Conservation (phyloP, 2,797 vertebrate genomes). For the Semaprochilodus insignis region DNA sequence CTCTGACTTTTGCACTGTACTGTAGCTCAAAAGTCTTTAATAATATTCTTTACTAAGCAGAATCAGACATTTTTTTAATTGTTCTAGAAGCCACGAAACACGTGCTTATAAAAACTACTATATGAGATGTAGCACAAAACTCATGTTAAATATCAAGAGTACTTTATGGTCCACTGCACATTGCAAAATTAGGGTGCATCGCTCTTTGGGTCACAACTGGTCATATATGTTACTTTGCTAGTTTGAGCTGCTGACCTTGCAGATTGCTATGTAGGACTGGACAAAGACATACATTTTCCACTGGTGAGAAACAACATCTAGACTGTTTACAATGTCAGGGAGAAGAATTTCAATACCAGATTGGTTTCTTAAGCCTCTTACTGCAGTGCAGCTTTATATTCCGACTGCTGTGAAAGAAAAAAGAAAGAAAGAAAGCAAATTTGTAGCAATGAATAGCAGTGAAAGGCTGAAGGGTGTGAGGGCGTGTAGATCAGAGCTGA, state of each 20-base stretch:
- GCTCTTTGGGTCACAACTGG: neutral
- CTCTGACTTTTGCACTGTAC: too few species aligned
- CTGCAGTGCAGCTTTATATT: neutral
- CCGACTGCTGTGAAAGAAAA: neutral
- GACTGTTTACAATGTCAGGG: neutral
- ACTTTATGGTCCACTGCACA: too few species aligned
- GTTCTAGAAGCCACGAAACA: too few species aligned
- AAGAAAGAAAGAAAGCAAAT: neutral
- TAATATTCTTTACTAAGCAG: too few species aligned
- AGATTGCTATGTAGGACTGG: neutral
- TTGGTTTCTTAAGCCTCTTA: neutral
- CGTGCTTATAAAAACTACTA: too few species aligned
- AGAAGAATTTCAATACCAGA: neutral
- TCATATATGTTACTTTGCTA: neutral
- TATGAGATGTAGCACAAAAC: too few species aligned
- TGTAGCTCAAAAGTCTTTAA: too few species aligned
- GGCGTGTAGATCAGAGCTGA: slow-evolving; percentile 11
- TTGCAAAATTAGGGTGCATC: neutral
- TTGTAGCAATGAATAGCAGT: neutral
- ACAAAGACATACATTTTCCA: neutral
- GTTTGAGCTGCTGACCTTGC: neutral
- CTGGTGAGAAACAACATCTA: neutral
- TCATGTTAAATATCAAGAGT: too few species aligned
- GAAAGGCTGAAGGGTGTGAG: slow-evolving; percentile 8
- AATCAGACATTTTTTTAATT: too few species aligned